Evolutionary conservation across 2,888 invertebrate species (phyloP).

Genomic region (Caenorhabditis sp.): DNA sequence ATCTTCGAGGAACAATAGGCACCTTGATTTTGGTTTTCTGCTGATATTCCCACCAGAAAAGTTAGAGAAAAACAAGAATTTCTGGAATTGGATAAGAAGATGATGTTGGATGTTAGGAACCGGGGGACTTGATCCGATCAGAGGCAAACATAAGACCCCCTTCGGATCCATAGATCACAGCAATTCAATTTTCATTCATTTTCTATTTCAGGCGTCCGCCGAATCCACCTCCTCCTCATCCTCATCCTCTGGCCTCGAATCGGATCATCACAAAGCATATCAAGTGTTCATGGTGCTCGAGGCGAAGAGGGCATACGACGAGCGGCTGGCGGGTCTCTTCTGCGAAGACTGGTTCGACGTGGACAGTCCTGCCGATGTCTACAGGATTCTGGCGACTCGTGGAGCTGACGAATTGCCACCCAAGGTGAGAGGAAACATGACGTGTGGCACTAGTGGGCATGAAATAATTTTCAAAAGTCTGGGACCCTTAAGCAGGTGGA

Average conservation of each 20-base stretch:
- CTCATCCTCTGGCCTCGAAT: constrained; percentile 25
- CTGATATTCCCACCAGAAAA: too few relatives aligned
- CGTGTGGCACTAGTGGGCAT: constrained; percentile 12
- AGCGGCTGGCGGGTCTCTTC: constrained; percentile 66
- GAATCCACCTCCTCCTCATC: constrained; percentile 5
- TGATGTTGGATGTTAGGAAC: not conserved
- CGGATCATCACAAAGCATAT: constrained; percentile 57
- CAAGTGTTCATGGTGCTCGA: constrained; percentile 67
- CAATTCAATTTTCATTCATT: constrained; percentile 24
- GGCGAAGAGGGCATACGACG: constrained; percentile 70
- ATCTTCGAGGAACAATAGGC: not conserved
- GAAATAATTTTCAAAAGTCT: constrained; percentile 20
- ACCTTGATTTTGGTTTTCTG: too few relatives aligned
- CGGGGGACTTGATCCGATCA: constrained; percentile 11
- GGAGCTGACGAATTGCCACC: constrained; percentile 37
- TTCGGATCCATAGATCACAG: constrained; percentile 21
- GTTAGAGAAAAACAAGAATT: too few relatives aligned
- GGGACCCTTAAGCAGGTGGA: not conserved
- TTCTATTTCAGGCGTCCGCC: constrained; percentile 48
- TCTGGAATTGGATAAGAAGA: too few relatives aligned
- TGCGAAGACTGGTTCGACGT: constrained; percentile 71
- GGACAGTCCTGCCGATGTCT: constrained; percentile 69
- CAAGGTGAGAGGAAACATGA: constrained; percentile 37
- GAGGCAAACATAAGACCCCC: not conserved
- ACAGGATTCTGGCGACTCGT: constrained; percentile 37